phyloP scores from a whole-genome alignment of 2,113 vertebrate species.

The Lasiurus borealis region DNA sequence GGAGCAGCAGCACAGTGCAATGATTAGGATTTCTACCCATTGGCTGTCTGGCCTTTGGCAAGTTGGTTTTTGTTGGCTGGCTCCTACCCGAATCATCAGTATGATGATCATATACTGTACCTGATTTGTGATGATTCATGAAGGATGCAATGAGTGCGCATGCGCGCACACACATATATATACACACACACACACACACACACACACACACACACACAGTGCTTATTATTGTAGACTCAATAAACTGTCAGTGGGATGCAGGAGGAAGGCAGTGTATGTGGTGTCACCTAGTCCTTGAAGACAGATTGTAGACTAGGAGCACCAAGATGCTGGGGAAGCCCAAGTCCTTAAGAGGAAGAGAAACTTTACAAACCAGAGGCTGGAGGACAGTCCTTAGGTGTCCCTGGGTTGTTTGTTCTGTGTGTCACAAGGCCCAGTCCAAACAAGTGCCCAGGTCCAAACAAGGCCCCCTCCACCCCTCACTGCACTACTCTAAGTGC shows the following conservation, averaged over 20 bases:
- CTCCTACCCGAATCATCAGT: neutral
- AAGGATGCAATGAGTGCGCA: neutral
- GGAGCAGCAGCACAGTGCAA: neutral
- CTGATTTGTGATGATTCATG: neutral
- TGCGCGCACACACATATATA: no score
- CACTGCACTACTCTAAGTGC: neutral
- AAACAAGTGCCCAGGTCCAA: no score
- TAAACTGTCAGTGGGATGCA: neutral
- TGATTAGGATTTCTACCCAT: neutral
- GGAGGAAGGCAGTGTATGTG: neutral
- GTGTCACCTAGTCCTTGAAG: neutral
- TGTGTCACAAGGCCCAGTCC: neutral
- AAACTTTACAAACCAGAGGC: fast-evolving
- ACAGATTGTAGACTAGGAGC: neutral
- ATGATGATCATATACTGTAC: neutral
- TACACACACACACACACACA: no score
- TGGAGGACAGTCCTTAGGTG: neutral
- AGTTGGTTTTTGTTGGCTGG: neutral
- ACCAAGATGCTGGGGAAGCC: neutral
- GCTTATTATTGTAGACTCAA: neutral
- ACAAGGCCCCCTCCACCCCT: neutral
- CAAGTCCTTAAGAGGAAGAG: neutral
- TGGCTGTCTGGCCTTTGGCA: neutral
- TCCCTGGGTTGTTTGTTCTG: neutral
- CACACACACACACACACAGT: neutral